Evolutionary conservation across 2,113 vertebrate species (phyloP).

Genomic region (Hippocampus comes): DNA sequence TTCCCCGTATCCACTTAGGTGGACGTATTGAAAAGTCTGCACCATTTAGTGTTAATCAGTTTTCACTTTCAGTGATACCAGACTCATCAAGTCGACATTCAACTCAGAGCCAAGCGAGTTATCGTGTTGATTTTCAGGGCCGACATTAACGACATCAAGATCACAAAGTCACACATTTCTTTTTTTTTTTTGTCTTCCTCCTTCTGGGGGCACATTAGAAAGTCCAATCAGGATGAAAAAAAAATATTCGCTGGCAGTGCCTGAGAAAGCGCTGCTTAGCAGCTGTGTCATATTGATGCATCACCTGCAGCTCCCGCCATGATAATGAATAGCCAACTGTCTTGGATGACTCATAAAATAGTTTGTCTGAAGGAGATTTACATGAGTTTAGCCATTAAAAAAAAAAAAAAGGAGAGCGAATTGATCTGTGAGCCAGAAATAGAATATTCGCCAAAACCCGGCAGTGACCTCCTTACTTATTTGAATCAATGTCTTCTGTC

Average conservation of each 20-base stretch:
- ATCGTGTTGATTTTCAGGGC: constrained; percentile 28
- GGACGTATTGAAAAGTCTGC: constrained; percentile 45
- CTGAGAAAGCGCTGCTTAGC: constrained; percentile 25
- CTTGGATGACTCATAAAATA: constrained; percentile 40
- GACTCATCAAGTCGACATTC: constrained; percentile 46
- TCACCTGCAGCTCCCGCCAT: constrained; percentile 15
- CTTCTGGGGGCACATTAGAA: constrained; percentile 12
- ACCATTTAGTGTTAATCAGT: constrained; percentile 51
- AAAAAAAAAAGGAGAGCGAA: constrained; percentile 12
- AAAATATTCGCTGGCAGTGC: constrained; percentile 34
- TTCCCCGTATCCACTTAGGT: constrained; percentile 36
- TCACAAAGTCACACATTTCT: constrained; percentile 29
- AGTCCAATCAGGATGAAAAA: constrained; percentile 49
- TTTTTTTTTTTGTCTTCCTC: constrained; percentile 19
- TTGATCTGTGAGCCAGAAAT: constrained; percentile 8
- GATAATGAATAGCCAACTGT: constrained; percentile 40
- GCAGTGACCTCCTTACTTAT: constrained; percentile 1
- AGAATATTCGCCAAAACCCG: constrained; percentile 4
- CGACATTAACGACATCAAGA: constrained; percentile 28
- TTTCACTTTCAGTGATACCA: constrained; percentile 46
- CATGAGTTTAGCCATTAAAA: constrained; percentile 9
- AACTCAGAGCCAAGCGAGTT: constrained; percentile 41
- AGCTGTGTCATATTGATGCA: constrained; percentile 34
- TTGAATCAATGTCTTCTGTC: constrained; percentile 16
- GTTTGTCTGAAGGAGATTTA: constrained; percentile 41